phyloP scores from a whole-genome alignment of 2,797 vertebrate species.

The Bucorvus abyssinicus region DNA sequence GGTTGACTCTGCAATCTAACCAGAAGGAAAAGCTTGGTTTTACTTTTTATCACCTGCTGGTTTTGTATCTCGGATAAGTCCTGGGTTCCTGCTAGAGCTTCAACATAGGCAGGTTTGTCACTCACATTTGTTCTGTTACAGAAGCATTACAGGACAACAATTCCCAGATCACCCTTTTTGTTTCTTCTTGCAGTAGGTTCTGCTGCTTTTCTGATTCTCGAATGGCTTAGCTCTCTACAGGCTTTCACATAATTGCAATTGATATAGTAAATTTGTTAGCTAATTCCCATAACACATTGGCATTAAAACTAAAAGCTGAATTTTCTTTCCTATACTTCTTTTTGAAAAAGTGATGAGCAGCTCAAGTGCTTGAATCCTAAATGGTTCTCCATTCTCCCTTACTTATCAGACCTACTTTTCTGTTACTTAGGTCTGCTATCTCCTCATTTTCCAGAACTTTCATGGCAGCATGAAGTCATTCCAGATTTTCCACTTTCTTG shows the following conservation, averaged over 20 bases:
- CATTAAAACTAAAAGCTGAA: conserved; percentile 6
- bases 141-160: background rate
- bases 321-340: background rate
- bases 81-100: background rate
- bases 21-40: background rate
- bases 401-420: conserved; percentile 9
- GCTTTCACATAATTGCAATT: conserved; percentile 13
- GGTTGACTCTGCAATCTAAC: background rate
- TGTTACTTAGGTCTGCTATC: conserved; percentile 5
- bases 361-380: background rate
- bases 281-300: background rate
- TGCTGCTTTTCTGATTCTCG: background rate
- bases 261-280: conserved; percentile 8
- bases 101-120: background rate
- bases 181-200: background rate
- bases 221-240: background rate
- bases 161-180: background rate
- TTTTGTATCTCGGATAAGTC: background rate
- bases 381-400: background rate
- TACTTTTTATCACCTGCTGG: background rate
- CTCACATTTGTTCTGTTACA: background rate
- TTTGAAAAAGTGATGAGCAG: background rate
- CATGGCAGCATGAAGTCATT: conserved; percentile 1
- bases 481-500: conserved; percentile 47
- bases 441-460: conserved; percentile 9